Evolutionary conservation across 2,113 vertebrate genomes (phyloP).

Genomic region (Haemorhous mexicanus): DNA sequence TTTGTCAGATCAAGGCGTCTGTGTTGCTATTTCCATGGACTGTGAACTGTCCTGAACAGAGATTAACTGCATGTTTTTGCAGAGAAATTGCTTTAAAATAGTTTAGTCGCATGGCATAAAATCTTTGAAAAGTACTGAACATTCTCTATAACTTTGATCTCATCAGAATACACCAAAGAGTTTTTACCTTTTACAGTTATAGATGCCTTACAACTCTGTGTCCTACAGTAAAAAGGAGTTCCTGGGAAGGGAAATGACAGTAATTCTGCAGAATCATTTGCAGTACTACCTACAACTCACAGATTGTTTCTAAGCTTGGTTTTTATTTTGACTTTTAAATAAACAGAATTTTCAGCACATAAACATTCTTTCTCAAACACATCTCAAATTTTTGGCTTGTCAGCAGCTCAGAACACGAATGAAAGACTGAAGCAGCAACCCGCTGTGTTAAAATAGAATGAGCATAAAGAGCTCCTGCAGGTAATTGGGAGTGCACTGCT

Average conservation of each 20-base stretch:
- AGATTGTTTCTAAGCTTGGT: background rate
- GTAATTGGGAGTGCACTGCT: background rate
- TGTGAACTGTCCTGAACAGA: background rate
- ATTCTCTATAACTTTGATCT: background rate
- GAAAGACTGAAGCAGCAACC: background rate
- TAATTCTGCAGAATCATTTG: background rate
- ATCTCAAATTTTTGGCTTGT: background rate
- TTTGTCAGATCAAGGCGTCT: background rate
- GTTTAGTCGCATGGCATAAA: background rate
- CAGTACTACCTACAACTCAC: background rate
- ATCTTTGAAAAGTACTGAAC: background rate
- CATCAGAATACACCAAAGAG: background rate
- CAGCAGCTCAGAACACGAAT: background rate
- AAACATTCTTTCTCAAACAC: background rate
- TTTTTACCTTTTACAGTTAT: background rate
- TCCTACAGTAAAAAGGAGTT: background rate
- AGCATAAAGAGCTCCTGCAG: background rate
- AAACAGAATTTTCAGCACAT: background rate
- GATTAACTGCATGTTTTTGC: background rate
- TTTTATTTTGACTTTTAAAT: background rate
- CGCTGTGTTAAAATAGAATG: background rate
- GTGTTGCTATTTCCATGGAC: background rate
- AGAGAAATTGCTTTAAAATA: background rate
- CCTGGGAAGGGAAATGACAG: background rate
- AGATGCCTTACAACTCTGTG: background rate